A percentile compares a stretch with the other conserved stretches of the same genome.
phyloP scores from a whole-genome alignment of 2,888 invertebrate species.

The Meiosimyza decipiens region DNA sequence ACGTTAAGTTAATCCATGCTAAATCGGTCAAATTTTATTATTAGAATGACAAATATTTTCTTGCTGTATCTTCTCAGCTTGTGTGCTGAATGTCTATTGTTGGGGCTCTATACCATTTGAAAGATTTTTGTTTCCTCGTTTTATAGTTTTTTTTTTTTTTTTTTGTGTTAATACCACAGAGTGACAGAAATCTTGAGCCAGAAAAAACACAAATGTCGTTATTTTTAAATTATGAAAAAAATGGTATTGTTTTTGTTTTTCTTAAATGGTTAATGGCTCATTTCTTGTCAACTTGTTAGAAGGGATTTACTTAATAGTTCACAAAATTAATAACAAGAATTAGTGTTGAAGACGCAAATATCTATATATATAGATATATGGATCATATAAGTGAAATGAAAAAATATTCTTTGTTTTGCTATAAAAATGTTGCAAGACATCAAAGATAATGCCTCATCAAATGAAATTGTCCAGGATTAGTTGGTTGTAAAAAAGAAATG shows the following conservation, averaged over 20 bases:
- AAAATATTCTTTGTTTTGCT: no score
- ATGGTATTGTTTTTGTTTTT: constrained; percentile 13
- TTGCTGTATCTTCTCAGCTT: neutral
- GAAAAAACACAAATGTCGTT: neutral
- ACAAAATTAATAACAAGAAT: constrained; percentile 17
- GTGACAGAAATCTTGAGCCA: constrained; percentile 13
- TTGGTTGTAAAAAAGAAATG: no score
- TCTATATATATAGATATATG: no score
- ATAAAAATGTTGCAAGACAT: no score
- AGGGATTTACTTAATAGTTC: constrained; percentile 27
- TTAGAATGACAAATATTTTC: constrained; percentile 35
- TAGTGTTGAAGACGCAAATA: constrained; percentile 5
- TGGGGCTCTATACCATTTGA: neutral
- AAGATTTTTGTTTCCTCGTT: neutral
- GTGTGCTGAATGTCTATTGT: neutral
- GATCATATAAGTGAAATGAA: no score
- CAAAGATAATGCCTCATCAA: no score
- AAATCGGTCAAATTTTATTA: constrained; percentile 60
- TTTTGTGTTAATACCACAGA: constrained; percentile 10
- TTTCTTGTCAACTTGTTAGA: constrained; percentile 17
- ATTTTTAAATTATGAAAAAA: constrained; percentile 24
- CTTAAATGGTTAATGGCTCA: constrained; percentile 18
- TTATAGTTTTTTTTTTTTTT: no score
- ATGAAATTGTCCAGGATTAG: no score
- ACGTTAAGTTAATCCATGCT: constrained; percentile 50